Conservation (phyloP, 2,113 vertebrate genomes). For the Heptranchias perlo region DNA sequence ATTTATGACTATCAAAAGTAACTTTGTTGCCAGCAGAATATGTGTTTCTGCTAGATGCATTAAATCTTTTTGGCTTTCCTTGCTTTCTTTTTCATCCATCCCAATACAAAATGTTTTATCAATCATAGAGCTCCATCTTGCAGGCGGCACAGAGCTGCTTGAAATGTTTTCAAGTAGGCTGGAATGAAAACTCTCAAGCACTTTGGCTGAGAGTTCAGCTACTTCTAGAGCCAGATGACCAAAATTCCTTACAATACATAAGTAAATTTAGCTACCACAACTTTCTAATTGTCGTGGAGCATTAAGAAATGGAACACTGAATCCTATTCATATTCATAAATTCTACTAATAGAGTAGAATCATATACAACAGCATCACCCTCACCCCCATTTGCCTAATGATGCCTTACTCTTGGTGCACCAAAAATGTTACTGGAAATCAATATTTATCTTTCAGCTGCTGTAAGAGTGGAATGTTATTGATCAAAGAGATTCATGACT, state of each 20-base stretch:
- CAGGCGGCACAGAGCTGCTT: neutral
- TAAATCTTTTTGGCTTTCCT: neutral
- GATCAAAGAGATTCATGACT: neutral
- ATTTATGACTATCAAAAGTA: neutral
- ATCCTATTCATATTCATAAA: neutral
- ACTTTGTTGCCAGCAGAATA: neutral
- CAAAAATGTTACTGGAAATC: neutral
- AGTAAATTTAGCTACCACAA: neutral
- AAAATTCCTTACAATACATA: neutral
- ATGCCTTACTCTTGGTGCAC: neutral
- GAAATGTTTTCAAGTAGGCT: neutral
- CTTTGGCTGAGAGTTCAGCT: neutral
- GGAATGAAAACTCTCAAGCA: neutral
- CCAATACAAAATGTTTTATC: neutral
- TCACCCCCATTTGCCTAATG: neutral
- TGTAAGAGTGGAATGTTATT: neutral
- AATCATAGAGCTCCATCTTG: neutral
- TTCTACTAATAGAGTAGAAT: neutral
- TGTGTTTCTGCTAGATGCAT: neutral
- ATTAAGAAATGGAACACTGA: neutral
- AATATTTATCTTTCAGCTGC: neutral
- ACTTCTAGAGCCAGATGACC: neutral
- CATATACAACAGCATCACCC: neutral
- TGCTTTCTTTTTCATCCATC: neutral
- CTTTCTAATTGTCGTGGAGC: neutral